phyloP scores from a whole-genome alignment of 2,888 invertebrate genomes.

The Oithona nana region DNA sequence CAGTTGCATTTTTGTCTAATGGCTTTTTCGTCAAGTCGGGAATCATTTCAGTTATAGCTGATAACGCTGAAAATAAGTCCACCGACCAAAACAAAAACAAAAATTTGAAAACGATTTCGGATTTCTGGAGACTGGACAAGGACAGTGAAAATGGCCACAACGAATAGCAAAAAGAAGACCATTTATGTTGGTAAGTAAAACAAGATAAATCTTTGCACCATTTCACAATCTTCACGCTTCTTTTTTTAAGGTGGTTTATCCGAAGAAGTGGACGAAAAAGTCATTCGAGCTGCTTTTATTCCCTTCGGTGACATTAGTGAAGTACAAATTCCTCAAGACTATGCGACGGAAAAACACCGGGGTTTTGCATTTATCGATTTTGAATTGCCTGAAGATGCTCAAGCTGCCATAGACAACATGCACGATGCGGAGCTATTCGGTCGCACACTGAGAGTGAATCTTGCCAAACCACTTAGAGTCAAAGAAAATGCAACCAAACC shows the following conservation, averaged over 20 bases:
- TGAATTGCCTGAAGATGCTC: constrained; percentile 92
- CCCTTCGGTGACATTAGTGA: constrained; percentile 98
- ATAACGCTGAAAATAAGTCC: too few relatives aligned
- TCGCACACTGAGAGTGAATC: constrained; percentile 79
- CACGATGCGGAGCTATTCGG: constrained; percentile 93
- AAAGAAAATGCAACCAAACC: constrained; percentile 86
- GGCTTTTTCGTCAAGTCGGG: too few relatives aligned
- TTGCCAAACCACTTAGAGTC: constrained; percentile 88
- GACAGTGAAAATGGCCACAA: not conserved
- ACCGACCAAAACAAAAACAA: too few relatives aligned
- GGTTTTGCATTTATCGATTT: constrained; percentile 99
- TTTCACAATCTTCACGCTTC: not conserved
- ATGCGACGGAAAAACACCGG: constrained; percentile 86
- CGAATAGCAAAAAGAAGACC: constrained; percentile 40
- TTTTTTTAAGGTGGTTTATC: constrained; percentile 46
- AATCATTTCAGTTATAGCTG: too few relatives aligned
- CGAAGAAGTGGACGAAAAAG: constrained; percentile 90
- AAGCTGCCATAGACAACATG: constrained; percentile 66
- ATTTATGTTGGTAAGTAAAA: constrained; percentile 45
- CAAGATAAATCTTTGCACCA: not conserved
- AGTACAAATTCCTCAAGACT: constrained; percentile 87
- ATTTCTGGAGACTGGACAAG: too few relatives aligned
- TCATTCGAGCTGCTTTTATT: constrained; percentile 86
- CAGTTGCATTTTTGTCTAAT: too few relatives aligned
- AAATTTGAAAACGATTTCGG: too few relatives aligned